phyloP scores from a whole-genome alignment of 2,888 invertebrate species.

The Stratiomys singularior region DNA sequence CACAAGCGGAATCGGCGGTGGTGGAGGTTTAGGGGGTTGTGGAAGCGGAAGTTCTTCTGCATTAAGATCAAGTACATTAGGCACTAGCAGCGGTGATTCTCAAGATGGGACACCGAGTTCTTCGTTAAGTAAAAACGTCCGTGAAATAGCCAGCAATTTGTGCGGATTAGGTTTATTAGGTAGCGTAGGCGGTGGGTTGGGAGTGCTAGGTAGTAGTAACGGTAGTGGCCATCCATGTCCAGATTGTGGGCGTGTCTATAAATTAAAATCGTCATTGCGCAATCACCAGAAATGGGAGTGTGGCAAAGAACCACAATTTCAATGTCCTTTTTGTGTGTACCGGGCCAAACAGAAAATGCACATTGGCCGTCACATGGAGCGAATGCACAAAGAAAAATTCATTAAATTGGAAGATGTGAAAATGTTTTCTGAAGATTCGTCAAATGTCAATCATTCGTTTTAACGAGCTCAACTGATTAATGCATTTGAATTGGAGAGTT shows the following conservation, averaged over 20 bases:
- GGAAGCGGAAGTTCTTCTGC: constrained; percentile 52
- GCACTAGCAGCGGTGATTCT: constrained; percentile 52
- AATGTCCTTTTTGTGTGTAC: constrained; percentile 85
- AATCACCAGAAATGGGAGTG: constrained; percentile 90
- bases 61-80: constrained; percentile 56
- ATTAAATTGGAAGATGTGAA: constrained; percentile 65
- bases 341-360: constrained; percentile 87
- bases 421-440: constrained; percentile 52
- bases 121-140: constrained; percentile 42
- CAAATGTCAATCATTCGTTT: constrained; percentile 51
- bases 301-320: constrained; percentile 85
- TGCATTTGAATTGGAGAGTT: no score
- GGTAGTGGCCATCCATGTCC: constrained; percentile 77
- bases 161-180: constrained; percentile 48
- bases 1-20: constrained; percentile 49
- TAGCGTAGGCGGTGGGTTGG: constrained; percentile 48
- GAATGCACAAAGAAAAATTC: constrained; percentile 79
- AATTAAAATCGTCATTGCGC: constrained; percentile 84
- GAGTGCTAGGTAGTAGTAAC: constrained; percentile 58
- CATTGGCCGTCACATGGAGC: constrained; percentile 83
- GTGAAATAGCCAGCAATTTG: constrained; percentile 40
- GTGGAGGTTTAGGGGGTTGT: constrained; percentile 50
- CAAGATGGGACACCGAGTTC: constrained; percentile 49
- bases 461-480: constrained; percentile 6
- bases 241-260: constrained; percentile 86